These are phyloP conservation scores for Mus caroli DNA, from an alignment of 2,797 vertebrate species.

Conservation along the genomic window DNA sequence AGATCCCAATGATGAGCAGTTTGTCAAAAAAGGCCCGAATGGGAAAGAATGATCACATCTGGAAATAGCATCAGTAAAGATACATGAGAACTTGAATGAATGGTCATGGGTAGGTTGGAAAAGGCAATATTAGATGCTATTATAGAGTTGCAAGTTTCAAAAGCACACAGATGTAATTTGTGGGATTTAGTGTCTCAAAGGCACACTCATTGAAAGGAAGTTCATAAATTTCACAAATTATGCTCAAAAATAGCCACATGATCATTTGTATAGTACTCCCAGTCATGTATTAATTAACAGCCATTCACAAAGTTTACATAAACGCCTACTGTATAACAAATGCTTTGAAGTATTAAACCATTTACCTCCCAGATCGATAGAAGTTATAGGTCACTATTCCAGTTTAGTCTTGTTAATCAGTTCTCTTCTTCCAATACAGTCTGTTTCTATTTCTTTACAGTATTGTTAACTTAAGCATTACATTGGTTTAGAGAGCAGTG, in stretches of 20 bases:
- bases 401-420: neutral
- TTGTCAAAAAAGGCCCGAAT: neutral
- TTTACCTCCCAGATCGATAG: neutral
- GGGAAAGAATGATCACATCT: neutral
- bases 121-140: neutral
- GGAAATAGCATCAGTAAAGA: neutral
- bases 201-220: slow-evolving; percentile 9
- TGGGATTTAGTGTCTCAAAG: neutral
- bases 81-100: neutral
- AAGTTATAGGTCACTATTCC: neutral
- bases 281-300: neutral
- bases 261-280: neutral
- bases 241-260: slow-evolving; percentile 19
- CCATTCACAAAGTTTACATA: neutral
- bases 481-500: neutral
- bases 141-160: neutral
- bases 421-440: neutral
- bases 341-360: slow-evolving; percentile 11
- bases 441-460: neutral
- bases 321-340: neutral
- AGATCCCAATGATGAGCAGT: neutral
- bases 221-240: slow-evolving; percentile 2
- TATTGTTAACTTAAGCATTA: neutral
- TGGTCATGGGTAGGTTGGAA: neutral
- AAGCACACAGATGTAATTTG: neutral